phyloP scores from a whole-genome alignment of 2,797 vertebrate genomes.

The Enteromius viviparus region DNA sequence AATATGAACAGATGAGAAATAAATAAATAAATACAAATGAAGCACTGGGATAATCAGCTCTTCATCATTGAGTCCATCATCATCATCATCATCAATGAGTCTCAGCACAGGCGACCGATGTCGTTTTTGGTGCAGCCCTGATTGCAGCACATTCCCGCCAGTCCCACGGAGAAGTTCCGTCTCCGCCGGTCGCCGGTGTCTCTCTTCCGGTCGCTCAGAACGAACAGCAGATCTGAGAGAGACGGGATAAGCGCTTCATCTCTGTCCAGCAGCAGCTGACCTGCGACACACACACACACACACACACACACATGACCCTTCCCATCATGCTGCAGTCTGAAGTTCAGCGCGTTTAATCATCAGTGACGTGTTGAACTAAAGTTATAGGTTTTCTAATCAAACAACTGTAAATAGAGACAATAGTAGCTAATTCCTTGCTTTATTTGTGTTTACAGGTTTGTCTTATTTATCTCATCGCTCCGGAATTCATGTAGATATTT shows the following conservation, averaged over 20 bases:
- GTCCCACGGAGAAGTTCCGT: constrained; percentile 74
- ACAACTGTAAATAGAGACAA: neutral
- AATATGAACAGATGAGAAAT: neutral
- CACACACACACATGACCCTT: neutral
- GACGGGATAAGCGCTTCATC: neutral
- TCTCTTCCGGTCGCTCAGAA: neutral
- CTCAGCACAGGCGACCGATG: constrained; percentile 85
- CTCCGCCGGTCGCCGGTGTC: constrained; percentile 67
- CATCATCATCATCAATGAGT: constrained; percentile 12
- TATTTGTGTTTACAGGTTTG: neutral
- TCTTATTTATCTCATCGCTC: neutral
- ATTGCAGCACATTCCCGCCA: constrained; percentile 84
- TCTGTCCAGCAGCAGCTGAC: neutral
- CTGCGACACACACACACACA: neutral
- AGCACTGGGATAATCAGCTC: neutral
- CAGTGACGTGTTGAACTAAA: neutral
- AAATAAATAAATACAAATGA: neutral
- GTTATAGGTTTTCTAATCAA: neutral
- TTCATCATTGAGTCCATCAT: neutral
- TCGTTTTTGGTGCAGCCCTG: constrained; percentile 86
- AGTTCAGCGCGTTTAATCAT: no score
- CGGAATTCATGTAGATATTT: neutral
- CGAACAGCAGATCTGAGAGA: neutral
- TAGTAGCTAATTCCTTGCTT: neutral
- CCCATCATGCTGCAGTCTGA: neutral